Base-by-base conservation (phyloP, 2,113 vertebrate species). In the Perccottus glenii region DNA sequence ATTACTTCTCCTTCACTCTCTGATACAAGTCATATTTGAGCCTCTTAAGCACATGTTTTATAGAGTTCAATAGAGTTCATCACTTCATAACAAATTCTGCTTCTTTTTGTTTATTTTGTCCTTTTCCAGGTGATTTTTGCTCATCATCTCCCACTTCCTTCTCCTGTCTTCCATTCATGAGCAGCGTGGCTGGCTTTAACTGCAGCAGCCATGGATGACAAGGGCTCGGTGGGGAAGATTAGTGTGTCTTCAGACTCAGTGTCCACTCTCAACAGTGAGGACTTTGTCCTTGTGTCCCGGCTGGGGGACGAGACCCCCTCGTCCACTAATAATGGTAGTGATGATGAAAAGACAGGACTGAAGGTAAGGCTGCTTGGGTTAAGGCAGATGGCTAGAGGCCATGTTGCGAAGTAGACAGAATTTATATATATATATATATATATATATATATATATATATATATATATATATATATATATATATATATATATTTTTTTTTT, bases 201-300 rank as follows among this genome's bases (percentile, higher is more conserved):
- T 80, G 84, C 84, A 72, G 83, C 82, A 95, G 95, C 95, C 94
- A 99, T 99, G 98, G 98, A 99, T 94, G 98, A 99, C 95, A 98
- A 98, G 91, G 95, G 95, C 90, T 98, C 95, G 91, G 97, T 98
- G 94, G 96, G 98, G 93, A 99, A 99, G 94, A 97, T 99, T 93
- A 99, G 97, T 92, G 94, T 96, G 89, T 99, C 98, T 65, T 99
- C 97, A 81, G 97, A 98, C 92, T 99, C 98, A 59, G 98, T 99
- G 85, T 99, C 96, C 91, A 99, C 98, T 88, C 95, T 99, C 93
- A 99, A 99, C 94, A 99, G 97, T 92, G 98, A 99, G 95, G 98
- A 99, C 94, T 99, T 99, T 97, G 98, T 99, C 92, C 96, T 99
- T 86, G 97, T 99, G 93, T 98, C 95, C 93, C 94, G 95, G 86